These are phyloP conservation scores for Aselliscus stoliczkanus DNA, from an alignment of 2,797 vertebrate genomes.

Conservation along the genomic window DNA sequence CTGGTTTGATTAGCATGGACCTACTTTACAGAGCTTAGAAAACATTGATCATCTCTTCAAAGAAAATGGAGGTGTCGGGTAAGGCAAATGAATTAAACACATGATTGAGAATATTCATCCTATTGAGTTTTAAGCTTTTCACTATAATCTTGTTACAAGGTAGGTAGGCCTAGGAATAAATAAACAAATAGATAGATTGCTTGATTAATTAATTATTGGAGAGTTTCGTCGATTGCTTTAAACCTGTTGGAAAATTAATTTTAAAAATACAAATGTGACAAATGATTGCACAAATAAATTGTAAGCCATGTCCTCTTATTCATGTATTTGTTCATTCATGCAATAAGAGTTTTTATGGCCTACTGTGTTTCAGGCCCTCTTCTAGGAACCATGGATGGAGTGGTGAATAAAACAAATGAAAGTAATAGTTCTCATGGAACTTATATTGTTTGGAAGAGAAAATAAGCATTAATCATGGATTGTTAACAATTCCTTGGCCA, in stretches of 20 bases:
- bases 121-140: conserved; percentile 36
- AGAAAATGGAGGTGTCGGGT: conserved; percentile 13
- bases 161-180: background rate
- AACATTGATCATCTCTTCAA: conserved; percentile 37
- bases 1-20: background rate
- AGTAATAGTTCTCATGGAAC: background rate
- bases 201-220: background rate
- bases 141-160: background rate
- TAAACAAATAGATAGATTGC: too few species aligned
- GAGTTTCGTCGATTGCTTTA: background rate
- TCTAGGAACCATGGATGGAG: background rate
- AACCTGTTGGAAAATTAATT: background rate
- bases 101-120: conserved; percentile 7
- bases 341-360: background rate
- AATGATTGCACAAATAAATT: background rate
- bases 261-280: conserved; percentile 16
- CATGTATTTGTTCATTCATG: background rate
- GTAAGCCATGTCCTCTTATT: background rate
- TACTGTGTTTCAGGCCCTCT: background rate
- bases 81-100: background rate
- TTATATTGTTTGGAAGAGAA: background rate
- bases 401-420: background rate
- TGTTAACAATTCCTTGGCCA: background rate
- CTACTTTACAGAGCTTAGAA: background rate
- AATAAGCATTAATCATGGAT: background rate